phyloP scores from a whole-genome alignment of 1,140 invertebrate genomes.

The Atta texana region DNA sequence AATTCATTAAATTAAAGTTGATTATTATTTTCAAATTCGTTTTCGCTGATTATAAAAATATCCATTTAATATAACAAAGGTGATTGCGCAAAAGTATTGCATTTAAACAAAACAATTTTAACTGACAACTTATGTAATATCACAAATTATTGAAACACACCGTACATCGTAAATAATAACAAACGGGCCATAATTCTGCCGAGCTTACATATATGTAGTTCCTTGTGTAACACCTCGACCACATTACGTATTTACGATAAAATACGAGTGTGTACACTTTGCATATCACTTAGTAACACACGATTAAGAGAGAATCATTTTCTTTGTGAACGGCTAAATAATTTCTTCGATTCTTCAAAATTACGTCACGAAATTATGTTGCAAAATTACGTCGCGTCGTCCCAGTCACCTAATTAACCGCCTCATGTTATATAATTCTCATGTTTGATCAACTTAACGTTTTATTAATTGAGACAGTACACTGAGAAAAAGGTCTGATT shows the following conservation, averaged over 20 bases:
- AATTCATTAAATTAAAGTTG: neutral
- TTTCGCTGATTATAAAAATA: neutral
- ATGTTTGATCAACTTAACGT: neutral
- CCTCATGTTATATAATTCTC: neutral
- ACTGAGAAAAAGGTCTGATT: no score
- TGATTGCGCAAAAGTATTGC: neutral
- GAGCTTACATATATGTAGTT: constrained; percentile 30
- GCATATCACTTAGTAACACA: constrained; percentile 15
- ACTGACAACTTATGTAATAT: constrained; percentile 10
- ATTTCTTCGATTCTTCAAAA: constrained; percentile 1
- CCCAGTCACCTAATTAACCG: constrained; percentile 15
- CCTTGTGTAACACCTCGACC: constrained; percentile 21
- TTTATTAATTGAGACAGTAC: neutral
- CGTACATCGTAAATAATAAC: constrained; percentile 63
- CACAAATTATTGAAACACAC: constrained; percentile 54
- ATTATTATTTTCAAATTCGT: neutral
- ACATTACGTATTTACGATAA: constrained; percentile 72
- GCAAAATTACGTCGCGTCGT: neutral
- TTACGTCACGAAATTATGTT: neutral
- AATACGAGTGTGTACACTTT: constrained; percentile 48
- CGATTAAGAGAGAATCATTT: constrained; percentile 44
- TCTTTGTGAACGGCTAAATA: constrained; percentile 15
- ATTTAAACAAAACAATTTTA: neutral
- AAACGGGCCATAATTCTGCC: constrained; percentile 63
- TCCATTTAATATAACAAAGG: neutral